Evolutionary conservation across 2,113 vertebrate genomes (phyloP), one percentile per base, ranked within the genome.

Genomic region (Hucho hucho): DNA sequence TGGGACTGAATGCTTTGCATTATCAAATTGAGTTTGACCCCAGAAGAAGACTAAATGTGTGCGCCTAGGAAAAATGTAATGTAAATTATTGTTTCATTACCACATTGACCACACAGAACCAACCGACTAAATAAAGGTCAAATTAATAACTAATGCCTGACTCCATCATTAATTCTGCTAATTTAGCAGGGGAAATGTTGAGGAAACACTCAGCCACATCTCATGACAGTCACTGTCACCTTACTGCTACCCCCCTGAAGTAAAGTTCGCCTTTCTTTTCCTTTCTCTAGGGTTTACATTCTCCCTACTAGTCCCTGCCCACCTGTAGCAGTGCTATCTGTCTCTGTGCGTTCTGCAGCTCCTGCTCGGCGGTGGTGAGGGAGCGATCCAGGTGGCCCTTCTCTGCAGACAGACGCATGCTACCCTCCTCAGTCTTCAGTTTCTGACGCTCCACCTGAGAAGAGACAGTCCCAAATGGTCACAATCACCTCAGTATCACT

Each of bases 371-470:
- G 0, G 91, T 89, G 3, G 87, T 90, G 71, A 95, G 92, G 0
- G 95, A 94, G 13, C 91, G 93, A 65, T 94, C 95, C 89, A 96
- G 81, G 0, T 90, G 93, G 4, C 92, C 93, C 69, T 89, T 95
- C 88, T 96, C 95, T 0, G 83, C 94, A 0, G 87, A 92, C 69
- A 97, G 90, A n/a, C 91, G 87, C 82, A 95, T 83, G 0, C 91
- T 90, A 64, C 90, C 94, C 77, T 96, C 96, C 0, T 92, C 94
- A 0, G 87, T 88, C 76, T 91, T 93, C 26, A 97, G 93, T 83
- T 95, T 95, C 92, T 97, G 95, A 1, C 92, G 94, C 82, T 96
- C 96, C 75, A 95, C 96, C 97, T 98, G 43, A 43, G 9, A 43
- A 43, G 37, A 43, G 37, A 16, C n/a, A 63, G 11, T 2, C 20